phyloP scores from a whole-genome alignment of 2,888 invertebrate species.

The Xanthia icteritia region DNA sequence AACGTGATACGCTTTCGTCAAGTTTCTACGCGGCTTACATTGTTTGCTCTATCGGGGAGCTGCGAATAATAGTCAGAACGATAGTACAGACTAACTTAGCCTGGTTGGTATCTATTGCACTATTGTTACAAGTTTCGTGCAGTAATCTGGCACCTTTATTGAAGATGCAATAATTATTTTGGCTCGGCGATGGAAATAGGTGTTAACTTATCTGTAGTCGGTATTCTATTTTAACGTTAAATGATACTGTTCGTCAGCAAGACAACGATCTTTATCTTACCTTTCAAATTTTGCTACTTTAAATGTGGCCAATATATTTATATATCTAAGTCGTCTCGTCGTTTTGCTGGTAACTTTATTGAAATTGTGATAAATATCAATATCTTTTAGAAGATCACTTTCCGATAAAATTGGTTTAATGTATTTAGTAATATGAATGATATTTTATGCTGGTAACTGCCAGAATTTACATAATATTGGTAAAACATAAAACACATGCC shows the following conservation, averaged over 20 bases:
- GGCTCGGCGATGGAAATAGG: not conserved
- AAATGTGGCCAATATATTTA: not conserved
- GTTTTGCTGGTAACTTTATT: not conserved
- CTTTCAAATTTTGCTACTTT: not conserved
- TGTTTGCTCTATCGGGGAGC: slow-evolving; percentile 62
- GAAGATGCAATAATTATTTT: not conserved
- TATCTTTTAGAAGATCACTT: too few relatives aligned
- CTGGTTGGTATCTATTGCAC: slow-evolving; percentile 22
- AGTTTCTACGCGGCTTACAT: slow-evolving; percentile 62
- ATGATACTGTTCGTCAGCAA: not conserved
- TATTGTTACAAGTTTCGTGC: slow-evolving; percentile 9
- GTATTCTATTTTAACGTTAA: not conserved
- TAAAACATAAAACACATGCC: too few relatives aligned
- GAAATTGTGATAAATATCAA: not conserved
- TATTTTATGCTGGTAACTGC: too few relatives aligned
- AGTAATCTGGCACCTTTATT: slow-evolving; percentile 15
- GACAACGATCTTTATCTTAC: not conserved
- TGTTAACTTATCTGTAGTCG: not conserved
- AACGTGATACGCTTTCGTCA: slow-evolving; percentile 69
- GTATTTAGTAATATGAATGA: too few relatives aligned
- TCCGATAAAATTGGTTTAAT: too few relatives aligned
- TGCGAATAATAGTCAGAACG: slow-evolving; percentile 39
- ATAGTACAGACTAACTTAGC: slow-evolving; percentile 16
- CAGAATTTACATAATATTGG: too few relatives aligned
- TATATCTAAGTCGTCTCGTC: not conserved